Base-by-base conservation (phyloP, 2,888 invertebrate species). In the Carabus problematicus region DNA sequence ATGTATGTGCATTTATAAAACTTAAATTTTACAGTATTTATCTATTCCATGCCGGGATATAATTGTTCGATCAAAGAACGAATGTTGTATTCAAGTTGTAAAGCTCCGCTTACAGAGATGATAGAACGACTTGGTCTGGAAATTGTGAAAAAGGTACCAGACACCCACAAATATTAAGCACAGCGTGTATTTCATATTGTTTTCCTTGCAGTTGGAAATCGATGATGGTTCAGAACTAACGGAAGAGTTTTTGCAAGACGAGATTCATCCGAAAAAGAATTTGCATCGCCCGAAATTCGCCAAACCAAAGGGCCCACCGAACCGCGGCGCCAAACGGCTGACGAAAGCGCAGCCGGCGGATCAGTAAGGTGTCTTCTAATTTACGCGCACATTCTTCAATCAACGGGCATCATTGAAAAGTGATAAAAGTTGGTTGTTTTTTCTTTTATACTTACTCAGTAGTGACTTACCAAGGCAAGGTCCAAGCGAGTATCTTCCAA, bases 81-180 rank as follows among this genome's bases (percentile, higher is more conserved):
- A 75, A 99, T 99, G 99, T 85, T 99, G 79, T 99, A 98, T 82
- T 98, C 98, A 0, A 97, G 97, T 77, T 98, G 98, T 83, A 98
- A 98, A 82, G 93, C 90, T 71, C 94, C 96, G 14, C 89, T 99
- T 73, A 84, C 97, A 64, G 92, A 94, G 72, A 88, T 90, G 14
- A 89, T 98, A 71, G 89, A 93, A 76, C 87, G 88, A 60, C 83
- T 93, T 76, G 93, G 93, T 41, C 82, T 97, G 11, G 88, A 88
- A 72, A 88, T 98, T 74, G 87, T 85, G 0, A 97, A 97, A 84
- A 93, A 95, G 88, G 98, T 97, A 81, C 82, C 84, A 6, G 9
- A 8, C 11, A 12, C 19, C 1, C 9, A 1, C 14, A 18, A 14
- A 43, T 64, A 54, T 41, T 60, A 63, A 41, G 70, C 63, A 52